Percentiles rank a stretch among this genome's conserved stretches.
phyloP scores from a whole-genome alignment of 2,888 invertebrate species.

The Oxyscelio sp. region DNA sequence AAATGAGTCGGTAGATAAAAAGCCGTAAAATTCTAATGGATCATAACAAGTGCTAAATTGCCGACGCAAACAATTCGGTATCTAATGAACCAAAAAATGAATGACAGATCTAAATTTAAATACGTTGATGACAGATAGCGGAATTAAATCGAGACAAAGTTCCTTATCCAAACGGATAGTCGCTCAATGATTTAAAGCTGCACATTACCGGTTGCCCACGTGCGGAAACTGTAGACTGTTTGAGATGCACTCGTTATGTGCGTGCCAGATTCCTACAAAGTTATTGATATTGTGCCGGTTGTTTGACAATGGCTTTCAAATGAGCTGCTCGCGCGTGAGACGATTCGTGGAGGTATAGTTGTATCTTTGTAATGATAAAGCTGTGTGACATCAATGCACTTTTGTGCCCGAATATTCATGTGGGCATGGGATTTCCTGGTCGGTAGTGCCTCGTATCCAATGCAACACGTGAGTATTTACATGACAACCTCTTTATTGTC shows the following conservation, averaged over 20 bases:
- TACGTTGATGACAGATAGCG: conserved; percentile 3
- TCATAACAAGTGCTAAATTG: conserved; percentile 54
- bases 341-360: neutral
- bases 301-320: conserved; percentile 1
- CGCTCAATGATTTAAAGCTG: conserved; percentile 27
- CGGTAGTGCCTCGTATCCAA: conserved; percentile 82
- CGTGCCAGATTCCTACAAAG: conserved; percentile 2
- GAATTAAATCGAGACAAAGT: neutral
- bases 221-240: conserved; percentile 9
- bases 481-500: neutral
- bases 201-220: conserved; percentile 19
- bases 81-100: conserved; percentile 35
- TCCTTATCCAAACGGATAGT: neutral
- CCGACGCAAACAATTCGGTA: conserved; percentile 13
- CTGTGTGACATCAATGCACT: conserved; percentile 83
- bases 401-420: conserved; percentile 84
- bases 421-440: conserved; percentile 85
- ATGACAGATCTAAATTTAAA: conserved; percentile 34
- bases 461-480: conserved; percentile 83
- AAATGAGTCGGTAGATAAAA: conserved; percentile 24
- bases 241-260: conserved; percentile 25
- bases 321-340: conserved; percentile 2
- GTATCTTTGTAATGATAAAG: conserved; percentile 28
- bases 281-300: neutral
- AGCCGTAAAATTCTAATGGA: conserved; percentile 34